These are phyloP conservation scores for Cryptomyrus ogoouensis DNA, from an alignment of 2,113 vertebrate species.

Conservation along the genomic window DNA sequence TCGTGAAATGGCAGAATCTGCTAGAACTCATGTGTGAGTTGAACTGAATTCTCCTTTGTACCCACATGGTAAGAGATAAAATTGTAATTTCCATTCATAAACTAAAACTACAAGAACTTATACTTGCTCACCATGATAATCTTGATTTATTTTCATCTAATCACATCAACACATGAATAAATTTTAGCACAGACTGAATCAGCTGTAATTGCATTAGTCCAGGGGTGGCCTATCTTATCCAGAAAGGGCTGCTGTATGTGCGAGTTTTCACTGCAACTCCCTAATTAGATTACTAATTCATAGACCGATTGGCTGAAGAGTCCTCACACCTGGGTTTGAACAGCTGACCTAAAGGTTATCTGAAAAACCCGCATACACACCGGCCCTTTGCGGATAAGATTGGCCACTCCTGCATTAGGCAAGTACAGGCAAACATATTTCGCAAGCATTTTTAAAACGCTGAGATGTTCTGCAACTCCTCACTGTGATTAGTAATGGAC, in stretches of 20 bases:
- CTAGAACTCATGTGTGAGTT: neutral
- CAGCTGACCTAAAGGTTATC: neutral
- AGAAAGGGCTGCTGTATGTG: neutral
- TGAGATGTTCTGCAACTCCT: neutral
- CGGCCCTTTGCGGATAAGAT: neutral
- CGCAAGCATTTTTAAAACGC: neutral
- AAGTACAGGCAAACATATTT: neutral
- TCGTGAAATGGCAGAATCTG: neutral
- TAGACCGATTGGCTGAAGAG: neutral
- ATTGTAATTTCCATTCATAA: neutral
- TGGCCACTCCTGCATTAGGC: neutral
- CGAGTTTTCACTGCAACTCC: neutral
- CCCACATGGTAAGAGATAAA: neutral
- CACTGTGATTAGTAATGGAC: neutral
- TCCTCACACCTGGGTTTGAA: neutral
- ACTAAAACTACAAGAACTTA: neutral
- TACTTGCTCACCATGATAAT: neutral
- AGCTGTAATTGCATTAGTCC: neutral
- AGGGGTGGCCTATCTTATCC: neutral
- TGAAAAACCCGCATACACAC: neutral
- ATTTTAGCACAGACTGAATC: neutral
- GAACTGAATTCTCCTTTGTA: neutral
- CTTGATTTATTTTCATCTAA: neutral
- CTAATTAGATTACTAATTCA: neutral
- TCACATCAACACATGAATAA: neutral